phyloP scores from a whole-genome alignment of 2,888 invertebrate species.

The Mesoligia furuncula region DNA sequence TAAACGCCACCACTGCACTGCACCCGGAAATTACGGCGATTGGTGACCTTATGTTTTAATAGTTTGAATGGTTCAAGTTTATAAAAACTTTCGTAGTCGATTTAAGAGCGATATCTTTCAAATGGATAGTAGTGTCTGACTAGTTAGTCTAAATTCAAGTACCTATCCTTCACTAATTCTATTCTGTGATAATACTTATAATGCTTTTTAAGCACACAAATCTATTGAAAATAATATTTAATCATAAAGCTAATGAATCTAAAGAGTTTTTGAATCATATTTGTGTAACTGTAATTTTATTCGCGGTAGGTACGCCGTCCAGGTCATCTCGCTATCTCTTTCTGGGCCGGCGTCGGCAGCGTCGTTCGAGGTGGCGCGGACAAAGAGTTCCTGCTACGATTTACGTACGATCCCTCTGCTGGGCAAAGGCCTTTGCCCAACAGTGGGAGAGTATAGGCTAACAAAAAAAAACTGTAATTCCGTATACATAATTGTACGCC shows the following conservation, averaged over 20 bases:
- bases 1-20: slow-evolving; percentile 48
- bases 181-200: neutral
- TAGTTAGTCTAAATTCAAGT: neutral
- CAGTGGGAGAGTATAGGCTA: neutral
- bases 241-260: slow-evolving; percentile 1
- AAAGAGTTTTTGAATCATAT: neutral
- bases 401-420: neutral
- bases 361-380: neutral
- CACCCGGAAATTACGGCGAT: slow-evolving; percentile 63
- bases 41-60: slow-evolving; percentile 62
- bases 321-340: neutral
- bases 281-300: neutral
- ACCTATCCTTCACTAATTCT: neutral
- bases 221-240: neutral
- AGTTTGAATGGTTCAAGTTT: slow-evolving; percentile 38
- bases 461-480: neutral
- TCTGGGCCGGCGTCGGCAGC: neutral
- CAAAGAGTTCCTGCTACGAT: neutral
- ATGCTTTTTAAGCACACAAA: neutral
- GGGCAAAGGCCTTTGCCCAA: neutral
- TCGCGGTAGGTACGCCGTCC: neutral
- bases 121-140: neutral
- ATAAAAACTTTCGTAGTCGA: slow-evolving; percentile 28
- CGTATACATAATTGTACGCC: no score
- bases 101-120: slow-evolving; percentile 10